phyloP scores from a whole-genome alignment of 2,888 invertebrate genomes.

The Bembecia ichneumoniformis region DNA sequence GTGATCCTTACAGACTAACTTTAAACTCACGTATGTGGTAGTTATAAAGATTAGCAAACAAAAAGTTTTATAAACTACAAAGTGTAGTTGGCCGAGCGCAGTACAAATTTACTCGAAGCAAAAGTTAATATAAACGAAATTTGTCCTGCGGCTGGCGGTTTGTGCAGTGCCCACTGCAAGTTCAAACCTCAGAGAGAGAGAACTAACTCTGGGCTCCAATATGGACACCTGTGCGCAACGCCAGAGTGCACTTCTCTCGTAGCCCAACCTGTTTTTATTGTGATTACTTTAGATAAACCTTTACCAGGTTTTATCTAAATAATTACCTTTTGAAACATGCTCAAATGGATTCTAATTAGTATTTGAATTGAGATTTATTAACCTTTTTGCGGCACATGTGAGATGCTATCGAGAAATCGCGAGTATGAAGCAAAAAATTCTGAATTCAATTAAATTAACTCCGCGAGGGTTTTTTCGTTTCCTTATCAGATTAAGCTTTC shows the following conservation, averaged over 20 bases:
- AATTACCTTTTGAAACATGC: constrained; percentile 18
- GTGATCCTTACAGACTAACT: no score
- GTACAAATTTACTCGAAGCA: constrained; percentile 59
- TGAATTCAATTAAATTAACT: constrained; percentile 58
- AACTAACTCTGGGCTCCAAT: constrained; percentile 32
- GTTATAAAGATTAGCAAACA: constrained; percentile 47
- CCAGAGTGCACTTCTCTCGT: constrained; percentile 19
- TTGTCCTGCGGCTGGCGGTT: constrained; percentile 56
- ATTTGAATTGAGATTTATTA: constrained; percentile 33
- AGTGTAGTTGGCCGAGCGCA: constrained; percentile 58
- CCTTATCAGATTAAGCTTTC: constrained; percentile 55
- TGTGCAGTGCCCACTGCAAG: constrained; percentile 35
- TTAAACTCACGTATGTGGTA: constrained; percentile 13
- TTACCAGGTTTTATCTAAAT: constrained; percentile 6
- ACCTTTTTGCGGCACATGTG: constrained; percentile 29
- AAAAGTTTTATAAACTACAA: constrained; percentile 60
- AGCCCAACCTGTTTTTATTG: constrained; percentile 15
- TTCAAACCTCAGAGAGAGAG: constrained; percentile 30
- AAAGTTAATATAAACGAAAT: constrained; percentile 70
- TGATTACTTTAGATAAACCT: constrained; percentile 15
- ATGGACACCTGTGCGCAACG: constrained; percentile 35
- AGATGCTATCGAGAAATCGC: constrained; percentile 31
- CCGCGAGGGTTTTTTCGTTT: constrained; percentile 44
- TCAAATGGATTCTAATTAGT: constrained; percentile 34
- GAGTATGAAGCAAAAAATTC: constrained; percentile 37